Evolutionary conservation across 2,113 vertebrate species (phyloP).

Genomic region (Notarius quadriscutis): DNA sequence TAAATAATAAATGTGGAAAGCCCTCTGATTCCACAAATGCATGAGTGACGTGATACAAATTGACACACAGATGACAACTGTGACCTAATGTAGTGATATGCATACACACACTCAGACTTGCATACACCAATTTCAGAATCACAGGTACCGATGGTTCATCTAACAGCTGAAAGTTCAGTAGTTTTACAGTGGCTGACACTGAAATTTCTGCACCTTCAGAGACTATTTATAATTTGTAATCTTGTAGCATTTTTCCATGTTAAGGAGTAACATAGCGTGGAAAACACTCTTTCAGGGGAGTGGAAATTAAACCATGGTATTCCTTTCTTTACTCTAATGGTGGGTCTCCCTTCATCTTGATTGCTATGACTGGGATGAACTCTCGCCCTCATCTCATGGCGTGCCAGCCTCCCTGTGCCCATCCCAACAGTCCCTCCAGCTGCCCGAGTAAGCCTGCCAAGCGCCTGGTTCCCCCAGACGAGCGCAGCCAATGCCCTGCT

Average conservation of each 20-base stretch:
- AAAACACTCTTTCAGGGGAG: neutral
- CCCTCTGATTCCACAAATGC: neutral
- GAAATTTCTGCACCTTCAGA: neutral
- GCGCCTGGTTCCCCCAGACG: constrained; percentile 59
- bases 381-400: constrained; percentile 49
- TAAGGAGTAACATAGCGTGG: neutral
- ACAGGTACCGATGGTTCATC: neutral
- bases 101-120: neutral
- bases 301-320: neutral
- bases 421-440: constrained; percentile 67
- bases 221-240: neutral
- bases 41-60: neutral
- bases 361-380: constrained; percentile 59
- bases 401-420: constrained; percentile 55
- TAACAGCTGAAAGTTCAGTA: neutral
- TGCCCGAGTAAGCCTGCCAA: constrained; percentile 68
- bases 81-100: neutral
- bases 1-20: constrained; percentile 4
- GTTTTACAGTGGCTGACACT: neutral
- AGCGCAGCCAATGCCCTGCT: constrained; percentile 38
- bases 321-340: constrained; percentile 18
- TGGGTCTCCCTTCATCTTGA: constrained; percentile 24
- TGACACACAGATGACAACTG: constrained; percentile 3
- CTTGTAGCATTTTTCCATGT: neutral
- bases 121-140: neutral